Evolutionary conservation across 2,888 invertebrate species (phyloP).

Genomic region (Aquatica leii): DNA sequence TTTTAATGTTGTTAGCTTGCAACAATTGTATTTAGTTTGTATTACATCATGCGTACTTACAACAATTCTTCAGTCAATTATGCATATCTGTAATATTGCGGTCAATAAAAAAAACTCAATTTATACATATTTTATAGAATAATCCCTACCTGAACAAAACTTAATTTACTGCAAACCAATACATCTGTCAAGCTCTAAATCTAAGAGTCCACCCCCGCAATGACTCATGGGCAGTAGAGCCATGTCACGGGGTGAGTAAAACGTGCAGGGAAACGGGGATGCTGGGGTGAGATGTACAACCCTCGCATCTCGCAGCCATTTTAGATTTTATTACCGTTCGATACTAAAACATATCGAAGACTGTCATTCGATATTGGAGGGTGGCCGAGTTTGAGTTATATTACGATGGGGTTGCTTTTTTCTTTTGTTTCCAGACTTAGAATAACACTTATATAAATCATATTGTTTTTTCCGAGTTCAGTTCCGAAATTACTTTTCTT

Average conservation of each 20-base stretch:
- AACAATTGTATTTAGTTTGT: no score
- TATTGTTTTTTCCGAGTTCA: constrained; percentile 33
- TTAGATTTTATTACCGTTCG: constrained; percentile 63
- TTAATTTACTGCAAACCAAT: constrained; percentile 44
- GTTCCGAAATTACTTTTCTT: constrained; percentile 36
- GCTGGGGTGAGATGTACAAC: constrained; percentile 44
- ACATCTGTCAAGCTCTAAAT: constrained; percentile 46
- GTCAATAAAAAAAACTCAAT: constrained; percentile 9
- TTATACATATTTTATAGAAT: constrained; percentile 27
- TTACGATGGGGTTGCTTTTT: constrained; percentile 37
- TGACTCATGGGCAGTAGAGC: constrained; percentile 42
- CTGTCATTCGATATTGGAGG: constrained; percentile 46
- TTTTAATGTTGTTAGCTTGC: no score
- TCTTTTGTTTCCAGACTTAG: constrained; percentile 36
- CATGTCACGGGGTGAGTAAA: constrained; percentile 38
- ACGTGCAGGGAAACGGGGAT: constrained; percentile 36
- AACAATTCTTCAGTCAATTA: not conserved
- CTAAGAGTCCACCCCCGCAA: constrained; percentile 46
- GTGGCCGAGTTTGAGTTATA: constrained; percentile 42
- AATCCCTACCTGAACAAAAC: constrained; percentile 40
- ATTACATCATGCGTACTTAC: not conserved
- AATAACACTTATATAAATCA: constrained; percentile 39
- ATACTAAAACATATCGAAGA: constrained; percentile 60
- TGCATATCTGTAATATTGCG: not conserved
- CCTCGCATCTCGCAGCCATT: constrained; percentile 58